Evolutionary conservation across 92 coral and sea anemone species (phyloP).

Genomic region (Phymanthus crucifer): DNA sequence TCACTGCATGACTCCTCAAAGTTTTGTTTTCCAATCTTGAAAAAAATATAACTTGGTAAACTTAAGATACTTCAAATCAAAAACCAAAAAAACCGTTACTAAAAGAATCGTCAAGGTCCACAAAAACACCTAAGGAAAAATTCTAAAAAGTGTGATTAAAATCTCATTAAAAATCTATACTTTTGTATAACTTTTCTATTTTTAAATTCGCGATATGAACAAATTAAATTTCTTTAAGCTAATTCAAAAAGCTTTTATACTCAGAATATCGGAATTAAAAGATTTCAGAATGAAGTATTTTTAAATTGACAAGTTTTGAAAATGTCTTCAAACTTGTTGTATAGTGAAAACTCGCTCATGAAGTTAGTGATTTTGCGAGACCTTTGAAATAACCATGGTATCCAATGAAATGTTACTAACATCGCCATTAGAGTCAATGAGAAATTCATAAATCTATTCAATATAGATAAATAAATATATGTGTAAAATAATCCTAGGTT

Average conservation of each 20-base stretch:
- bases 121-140: neutral
- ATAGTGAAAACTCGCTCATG: neutral
- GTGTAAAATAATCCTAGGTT: neutral
- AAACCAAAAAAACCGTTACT: too few species aligned
- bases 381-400: conserved; percentile 2
- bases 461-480: neutral
- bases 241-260: too few species aligned
- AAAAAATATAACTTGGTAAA: neutral
- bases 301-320: too few species aligned
- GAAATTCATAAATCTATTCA: neutral
- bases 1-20: conserved; percentile 12
- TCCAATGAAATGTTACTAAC: neutral
- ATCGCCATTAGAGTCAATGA: neutral
- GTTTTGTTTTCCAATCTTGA: conserved; percentile 34
- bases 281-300: too few species aligned
- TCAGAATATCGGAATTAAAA: too few species aligned
- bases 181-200: neutral
- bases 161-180: neutral
- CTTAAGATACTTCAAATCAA: too few species aligned
- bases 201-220: neutral
- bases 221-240: neutral
- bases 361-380: neutral
- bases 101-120: too few species aligned
- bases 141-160: neutral
- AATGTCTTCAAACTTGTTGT: too few species aligned